A percentile compares a stretch with the other conserved stretches of the same genome.
Conservation (phyloP, 1,140 invertebrate genomes). For the Oppia nitens region DNA sequence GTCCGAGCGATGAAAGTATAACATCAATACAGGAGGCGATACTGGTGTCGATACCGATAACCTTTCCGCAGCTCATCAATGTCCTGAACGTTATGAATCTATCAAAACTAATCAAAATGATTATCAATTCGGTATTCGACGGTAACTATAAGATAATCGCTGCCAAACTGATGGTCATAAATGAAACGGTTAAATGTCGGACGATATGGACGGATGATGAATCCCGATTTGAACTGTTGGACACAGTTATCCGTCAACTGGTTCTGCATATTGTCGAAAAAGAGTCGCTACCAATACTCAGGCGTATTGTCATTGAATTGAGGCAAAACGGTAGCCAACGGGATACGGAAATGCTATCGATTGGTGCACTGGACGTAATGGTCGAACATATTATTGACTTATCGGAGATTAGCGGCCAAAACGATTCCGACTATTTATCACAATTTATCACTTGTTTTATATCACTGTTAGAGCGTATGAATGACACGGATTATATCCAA, state of each 20-base stretch:
- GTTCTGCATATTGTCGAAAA: conserved; percentile 46
- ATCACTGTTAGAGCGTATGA: conserved; percentile 63
- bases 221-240: conserved; percentile 41
- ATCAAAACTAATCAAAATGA: conserved; percentile 44
- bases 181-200: conserved; percentile 48
- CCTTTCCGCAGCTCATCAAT: conserved; percentile 26
- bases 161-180: conserved; percentile 52
- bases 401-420: neutral
- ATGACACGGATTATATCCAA: conserved; percentile 68
- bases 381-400: conserved; percentile 16
- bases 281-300: neutral
- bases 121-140: conserved; percentile 24
- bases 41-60: conserved; percentile 29
- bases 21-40: conserved; percentile 22
- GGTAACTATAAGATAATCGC: conserved; percentile 36
- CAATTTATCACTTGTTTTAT: conserved; percentile 54
- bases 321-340: neutral
- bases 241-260: conserved; percentile 46
- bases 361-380: conserved; percentile 10
- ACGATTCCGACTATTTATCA: neutral
- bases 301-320: neutral
- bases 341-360: conserved; percentile 14
- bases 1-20: neutral
- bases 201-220: conserved; percentile 48
- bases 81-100: conserved; percentile 47